phyloP scores from a whole-genome alignment of 35 echinoderm and acorn worm species.

The Eucidaris tribuloides region DNA sequence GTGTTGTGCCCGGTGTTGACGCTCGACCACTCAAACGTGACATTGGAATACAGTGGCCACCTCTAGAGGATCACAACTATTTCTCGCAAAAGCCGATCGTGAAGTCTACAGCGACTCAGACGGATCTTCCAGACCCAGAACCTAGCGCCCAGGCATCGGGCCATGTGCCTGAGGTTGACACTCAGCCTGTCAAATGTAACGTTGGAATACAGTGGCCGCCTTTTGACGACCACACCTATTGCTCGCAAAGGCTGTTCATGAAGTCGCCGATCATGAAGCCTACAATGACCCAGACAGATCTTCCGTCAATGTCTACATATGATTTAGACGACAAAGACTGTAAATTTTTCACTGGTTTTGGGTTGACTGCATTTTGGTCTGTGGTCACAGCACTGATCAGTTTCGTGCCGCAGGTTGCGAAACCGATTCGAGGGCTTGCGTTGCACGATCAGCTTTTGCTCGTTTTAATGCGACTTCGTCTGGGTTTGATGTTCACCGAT shows the following conservation, averaged over 20 bases:
- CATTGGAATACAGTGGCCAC: not conserved
- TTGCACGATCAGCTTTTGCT: not conserved
- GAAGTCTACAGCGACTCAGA: not conserved
- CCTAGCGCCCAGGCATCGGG: not conserved
- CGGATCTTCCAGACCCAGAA: not conserved
- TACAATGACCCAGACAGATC: not conserved
- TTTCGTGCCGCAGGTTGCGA: not conserved
- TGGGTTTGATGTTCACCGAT: constrained; percentile 21
- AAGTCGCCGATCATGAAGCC: not conserved
- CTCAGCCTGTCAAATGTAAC: not conserved
- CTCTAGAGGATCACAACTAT: not conserved
- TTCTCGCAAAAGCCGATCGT: too few species aligned
- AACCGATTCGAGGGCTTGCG: not conserved
- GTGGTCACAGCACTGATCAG: not conserved
- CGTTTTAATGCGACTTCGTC: constrained; percentile 17
- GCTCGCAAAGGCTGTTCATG: not conserved
- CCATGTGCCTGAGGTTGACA: not conserved
- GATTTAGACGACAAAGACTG: constrained; percentile 22
- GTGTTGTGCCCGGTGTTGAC: not conserved
- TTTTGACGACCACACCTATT: not conserved
- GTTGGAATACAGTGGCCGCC: not conserved
- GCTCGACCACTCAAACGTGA: too few species aligned
- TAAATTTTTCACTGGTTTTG: constrained; percentile 36
- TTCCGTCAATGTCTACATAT: not conserved
- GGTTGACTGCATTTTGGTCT: not conserved